Base-by-base conservation (phyloP, 2,797 vertebrate genomes). In the Melanotaenia maccullochi region DNA sequence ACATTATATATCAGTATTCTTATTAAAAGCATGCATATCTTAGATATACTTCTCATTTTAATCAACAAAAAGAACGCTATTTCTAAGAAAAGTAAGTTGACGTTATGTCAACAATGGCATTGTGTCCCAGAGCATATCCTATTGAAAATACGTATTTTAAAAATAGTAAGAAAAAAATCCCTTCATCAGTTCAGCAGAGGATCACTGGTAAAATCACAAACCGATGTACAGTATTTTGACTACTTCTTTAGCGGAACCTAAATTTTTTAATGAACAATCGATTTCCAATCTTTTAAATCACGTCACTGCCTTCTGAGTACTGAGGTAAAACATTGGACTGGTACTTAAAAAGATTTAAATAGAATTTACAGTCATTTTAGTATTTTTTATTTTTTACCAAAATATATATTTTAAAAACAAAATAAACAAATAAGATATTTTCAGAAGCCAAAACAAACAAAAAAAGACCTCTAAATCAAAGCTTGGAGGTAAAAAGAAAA, bases 11-110 rank as follows among this genome's bases (percentile, higher is more conserved):
- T 85, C 76, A 75, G 84, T 87, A 92, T 62, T 91, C 86, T 89
- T 93, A 91, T 79, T 92, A 93, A 92, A 93, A 86, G 92, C 93
- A 95, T 95, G 94, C 94, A 94, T 92, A 93, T 92, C 90, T 91
- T 89, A 88, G 86, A 90, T 91, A 93, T 85, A 93, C 78, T 85
- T 91, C 77, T 88, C 82, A 83, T 87, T 76, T 51, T 85, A 84
- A 88, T 85, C 81, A 86, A 93, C 77, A 81, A 84, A 55, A 91
- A 85, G 65, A 90, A 82, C 20, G 76, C 78, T 83, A 85, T 82
- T 89, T 85, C 87, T 89, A 90, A 66, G 86, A 78, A 89, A 90
- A 82, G 88, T 64, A 78, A 71, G 87, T 89, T 85, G 87, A 91
- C 91, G 75, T 80, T 40, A 69, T 38, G 85, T 90, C 90, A 92